phyloP scores from a whole-genome alignment of 2,888 invertebrate genomes.

The Caenorhabditis parvicauda region DNA sequence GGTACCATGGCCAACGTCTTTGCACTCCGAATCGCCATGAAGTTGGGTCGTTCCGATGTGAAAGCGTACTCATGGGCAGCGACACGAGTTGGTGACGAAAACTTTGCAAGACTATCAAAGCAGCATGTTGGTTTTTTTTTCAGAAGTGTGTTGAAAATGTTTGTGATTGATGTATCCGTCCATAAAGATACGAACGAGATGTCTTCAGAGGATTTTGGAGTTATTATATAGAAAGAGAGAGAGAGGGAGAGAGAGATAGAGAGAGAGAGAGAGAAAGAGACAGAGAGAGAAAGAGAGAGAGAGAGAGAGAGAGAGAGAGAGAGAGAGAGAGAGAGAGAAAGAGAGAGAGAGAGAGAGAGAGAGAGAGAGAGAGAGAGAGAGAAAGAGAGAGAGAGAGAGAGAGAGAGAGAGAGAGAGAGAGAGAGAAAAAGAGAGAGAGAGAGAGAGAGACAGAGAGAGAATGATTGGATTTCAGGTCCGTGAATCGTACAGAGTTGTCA shows the following conservation, averaged over 20 bases:
- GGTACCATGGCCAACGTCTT: slow-evolving; percentile 30
- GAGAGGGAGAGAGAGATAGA: slow-evolving; percentile 2
- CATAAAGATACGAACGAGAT: not conserved
- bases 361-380: slow-evolving; percentile 1
- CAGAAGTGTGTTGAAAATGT: too few relatives aligned
- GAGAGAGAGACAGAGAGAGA: not conserved
- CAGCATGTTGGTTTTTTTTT: too few relatives aligned
- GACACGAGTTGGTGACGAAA: slow-evolving; percentile 30
- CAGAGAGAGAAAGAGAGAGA: not conserved
- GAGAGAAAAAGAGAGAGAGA: not conserved
- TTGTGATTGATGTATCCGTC: too few relatives aligned
- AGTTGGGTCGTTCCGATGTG: slow-evolving; percentile 8
- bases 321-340: too few relatives aligned
- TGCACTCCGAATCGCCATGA: slow-evolving; percentile 25
- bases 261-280: slow-evolving; percentile 11
- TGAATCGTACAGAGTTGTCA: slow-evolving; percentile 25
- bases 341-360: not conserved
- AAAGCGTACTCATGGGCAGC: slow-evolving; percentile 20
- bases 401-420: slow-evolving; percentile 2
- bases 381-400: slow-evolving; percentile 11
- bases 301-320: not conserved
- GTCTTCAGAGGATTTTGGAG: not conserved
- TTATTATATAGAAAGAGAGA: not conserved
- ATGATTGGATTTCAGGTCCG: slow-evolving; percentile 17
- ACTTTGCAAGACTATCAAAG: slow-evolving; percentile 18